Conservation (phyloP, 2,113 vertebrate species). For the Procavia capensis region DNA sequence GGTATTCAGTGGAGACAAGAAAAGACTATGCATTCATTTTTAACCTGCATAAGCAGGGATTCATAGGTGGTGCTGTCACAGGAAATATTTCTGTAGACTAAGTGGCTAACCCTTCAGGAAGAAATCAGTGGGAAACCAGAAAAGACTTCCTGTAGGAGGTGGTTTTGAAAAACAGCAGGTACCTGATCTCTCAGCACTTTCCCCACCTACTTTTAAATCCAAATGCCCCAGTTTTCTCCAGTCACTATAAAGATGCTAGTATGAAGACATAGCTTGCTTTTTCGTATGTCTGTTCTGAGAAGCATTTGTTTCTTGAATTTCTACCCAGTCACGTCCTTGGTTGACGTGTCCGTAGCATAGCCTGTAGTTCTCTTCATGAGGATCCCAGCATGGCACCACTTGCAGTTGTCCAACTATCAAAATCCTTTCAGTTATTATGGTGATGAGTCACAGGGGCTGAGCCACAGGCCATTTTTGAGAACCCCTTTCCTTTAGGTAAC, state of each 20-base stretch:
- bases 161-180: background rate
- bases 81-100: constrained; percentile 7
- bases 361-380: background rate
- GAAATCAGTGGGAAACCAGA: background rate
- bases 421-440: background rate
- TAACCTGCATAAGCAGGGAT: background rate
- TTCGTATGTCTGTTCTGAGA: background rate
- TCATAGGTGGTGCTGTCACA: background rate
- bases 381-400: background rate
- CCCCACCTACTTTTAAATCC: background rate
- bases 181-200: background rate
- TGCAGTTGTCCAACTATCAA: background rate
- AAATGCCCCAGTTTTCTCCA: background rate
- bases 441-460: background rate
- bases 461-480: background rate
- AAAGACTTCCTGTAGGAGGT: background rate
- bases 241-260: background rate
- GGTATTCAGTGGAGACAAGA: background rate
- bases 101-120: constrained; percentile 35
- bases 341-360: background rate
- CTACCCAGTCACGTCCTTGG: background rate
- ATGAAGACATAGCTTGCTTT: background rate
- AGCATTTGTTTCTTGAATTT: background rate
- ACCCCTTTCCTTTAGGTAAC: background rate
- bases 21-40: background rate